Percentiles rank a stretch among this genome's conserved stretches.
Conservation (phyloP, 2,888 invertebrate species). For the Rhagium mordax region DNA sequence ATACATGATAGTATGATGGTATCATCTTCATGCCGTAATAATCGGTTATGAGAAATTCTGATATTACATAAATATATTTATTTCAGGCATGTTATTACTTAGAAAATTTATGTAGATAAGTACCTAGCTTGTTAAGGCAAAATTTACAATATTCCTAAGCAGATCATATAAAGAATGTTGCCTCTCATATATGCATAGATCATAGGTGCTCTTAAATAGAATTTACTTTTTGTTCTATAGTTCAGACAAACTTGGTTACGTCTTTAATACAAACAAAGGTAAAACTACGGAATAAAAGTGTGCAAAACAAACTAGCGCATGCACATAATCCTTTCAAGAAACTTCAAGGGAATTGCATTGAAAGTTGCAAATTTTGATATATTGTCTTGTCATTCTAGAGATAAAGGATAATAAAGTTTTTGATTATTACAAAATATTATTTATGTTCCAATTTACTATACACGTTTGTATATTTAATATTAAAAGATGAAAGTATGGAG, state of each 20-base stretch:
- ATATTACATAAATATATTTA: too few relatives aligned
- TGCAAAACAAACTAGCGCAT: background rate
- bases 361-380: background rate
- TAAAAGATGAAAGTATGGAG: too few relatives aligned
- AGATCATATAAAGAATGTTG: background rate
- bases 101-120: too few relatives aligned
- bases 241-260: background rate
- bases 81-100: too few relatives aligned
- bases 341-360: background rate
- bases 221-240: background rate
- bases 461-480: too few relatives aligned
- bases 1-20: too few relatives aligned
- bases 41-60: too few relatives aligned
- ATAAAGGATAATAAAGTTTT: too few relatives aligned
- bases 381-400: background rate
- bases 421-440: too few relatives aligned
- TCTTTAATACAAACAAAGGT: background rate
- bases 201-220: background rate
- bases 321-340: background rate
- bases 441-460: too few relatives aligned
- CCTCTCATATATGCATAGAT: background rate
- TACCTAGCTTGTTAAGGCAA: background rate
- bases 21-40: too few relatives aligned
- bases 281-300: background rate
- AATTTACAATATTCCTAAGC: background rate